These are phyloP conservation scores for Ageneiosus marmoratus DNA, from an alignment of 2,113 vertebrate species.

Conservation along the genomic window DNA sequence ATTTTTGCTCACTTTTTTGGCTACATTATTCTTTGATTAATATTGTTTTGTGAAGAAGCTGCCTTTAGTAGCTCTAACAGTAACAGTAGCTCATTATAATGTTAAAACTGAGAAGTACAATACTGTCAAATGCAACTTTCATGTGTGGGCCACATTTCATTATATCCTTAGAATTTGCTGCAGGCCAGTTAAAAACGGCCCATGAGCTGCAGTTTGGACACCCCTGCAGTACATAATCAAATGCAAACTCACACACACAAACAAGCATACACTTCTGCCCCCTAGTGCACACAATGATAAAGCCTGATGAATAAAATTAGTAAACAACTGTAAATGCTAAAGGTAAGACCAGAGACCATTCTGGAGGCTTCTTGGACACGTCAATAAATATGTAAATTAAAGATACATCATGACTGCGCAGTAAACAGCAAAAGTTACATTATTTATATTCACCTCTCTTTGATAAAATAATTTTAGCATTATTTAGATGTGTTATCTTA, in stretches of 20 bases:
- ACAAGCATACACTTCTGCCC: background rate
- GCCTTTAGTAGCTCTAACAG: too few relatives aligned
- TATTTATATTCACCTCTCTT: background rate
- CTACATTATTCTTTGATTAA: background rate
- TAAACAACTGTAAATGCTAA: background rate
- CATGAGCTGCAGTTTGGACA: too few relatives aligned
- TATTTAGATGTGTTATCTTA: background rate
- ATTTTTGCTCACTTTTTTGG: constrained; percentile 9
- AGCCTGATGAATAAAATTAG: background rate
- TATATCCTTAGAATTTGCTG: too few relatives aligned
- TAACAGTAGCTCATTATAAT: too few relatives aligned
- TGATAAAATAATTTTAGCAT: background rate
- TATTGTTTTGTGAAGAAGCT: too few relatives aligned
- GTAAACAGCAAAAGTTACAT: background rate
- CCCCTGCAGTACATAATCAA: too few relatives aligned
- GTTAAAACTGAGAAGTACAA: too few relatives aligned
- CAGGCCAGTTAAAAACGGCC: too few relatives aligned
- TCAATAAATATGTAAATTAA: background rate
- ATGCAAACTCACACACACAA: background rate
- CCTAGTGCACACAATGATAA: background rate
- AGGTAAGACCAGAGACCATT: background rate
- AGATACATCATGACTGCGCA: too few relatives aligned
- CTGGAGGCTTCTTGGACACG: background rate
- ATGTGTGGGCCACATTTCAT: too few relatives aligned
- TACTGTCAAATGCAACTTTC: too few relatives aligned